Conservation (phyloP, 2,797 vertebrate genomes). For the Argentina silus region DNA sequence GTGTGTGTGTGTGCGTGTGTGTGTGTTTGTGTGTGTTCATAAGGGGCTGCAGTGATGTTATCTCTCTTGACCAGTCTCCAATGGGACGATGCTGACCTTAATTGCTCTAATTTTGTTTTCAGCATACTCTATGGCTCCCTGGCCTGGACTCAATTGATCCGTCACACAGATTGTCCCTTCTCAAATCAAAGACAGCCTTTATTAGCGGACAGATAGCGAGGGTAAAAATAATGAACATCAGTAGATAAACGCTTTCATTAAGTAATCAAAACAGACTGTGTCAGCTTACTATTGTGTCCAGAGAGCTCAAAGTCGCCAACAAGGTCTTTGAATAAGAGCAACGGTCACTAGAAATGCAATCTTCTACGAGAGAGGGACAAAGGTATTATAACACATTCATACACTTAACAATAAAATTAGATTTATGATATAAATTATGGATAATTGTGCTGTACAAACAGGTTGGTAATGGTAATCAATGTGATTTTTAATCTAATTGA, state of each 20-base stretch:
- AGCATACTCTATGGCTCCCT: constrained; percentile 56
- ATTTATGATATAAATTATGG: constrained; percentile 90
- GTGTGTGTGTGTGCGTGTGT: neutral
- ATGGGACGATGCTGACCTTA: constrained; percentile 72
- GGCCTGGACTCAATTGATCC: constrained; percentile 43
- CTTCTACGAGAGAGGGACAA: neutral
- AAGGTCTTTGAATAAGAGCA: neutral
- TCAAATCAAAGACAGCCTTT: constrained; percentile 38
- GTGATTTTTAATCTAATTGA: constrained; percentile 86
- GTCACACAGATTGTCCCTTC: constrained; percentile 33
- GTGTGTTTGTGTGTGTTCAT: neutral
- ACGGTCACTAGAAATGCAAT: neutral
- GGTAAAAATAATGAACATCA: constrained; percentile 17
- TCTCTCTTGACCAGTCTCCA: constrained; percentile 65
- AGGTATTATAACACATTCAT: constrained; percentile 69
- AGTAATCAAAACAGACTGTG: constrained; percentile 40
- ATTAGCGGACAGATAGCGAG: neutral
- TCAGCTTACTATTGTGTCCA: neutral
- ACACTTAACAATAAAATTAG: constrained; percentile 84
- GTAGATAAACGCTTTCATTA: constrained; percentile 46
- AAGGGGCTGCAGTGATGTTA: constrained; percentile 58
- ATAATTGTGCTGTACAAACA: constrained; percentile 89
- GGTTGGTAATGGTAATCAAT: constrained; percentile 88
- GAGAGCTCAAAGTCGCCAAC: neutral
- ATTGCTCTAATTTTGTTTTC: constrained; percentile 73